These are phyloP conservation scores for Hydrolagus colliei DNA, from an alignment of 2,797 vertebrate species.

Conservation along the genomic window DNA sequence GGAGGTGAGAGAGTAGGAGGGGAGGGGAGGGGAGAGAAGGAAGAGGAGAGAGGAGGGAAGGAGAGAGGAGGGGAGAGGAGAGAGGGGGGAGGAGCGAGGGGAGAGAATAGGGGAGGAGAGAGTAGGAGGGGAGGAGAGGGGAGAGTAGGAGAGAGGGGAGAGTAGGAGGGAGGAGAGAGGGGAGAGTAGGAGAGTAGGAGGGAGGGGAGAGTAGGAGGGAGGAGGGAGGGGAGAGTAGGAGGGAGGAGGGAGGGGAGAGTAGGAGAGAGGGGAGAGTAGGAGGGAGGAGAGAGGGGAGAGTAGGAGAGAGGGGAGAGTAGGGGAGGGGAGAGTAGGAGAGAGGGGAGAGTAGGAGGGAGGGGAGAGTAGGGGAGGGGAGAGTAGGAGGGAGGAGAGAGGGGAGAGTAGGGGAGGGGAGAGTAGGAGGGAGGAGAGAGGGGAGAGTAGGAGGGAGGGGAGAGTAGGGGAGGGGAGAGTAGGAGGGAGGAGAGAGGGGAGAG, in stretches of 20 bases:
- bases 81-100: not conserved
- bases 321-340: not conserved
- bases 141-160: not conserved
- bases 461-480: not conserved
- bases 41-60: too few species aligned
- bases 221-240: not conserved
- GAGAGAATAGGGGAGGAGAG: not conserved
- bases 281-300: not conserved
- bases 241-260: too few species aligned
- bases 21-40: too few species aligned
- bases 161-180: not conserved
- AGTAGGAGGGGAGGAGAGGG: not conserved
- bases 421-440: too few species aligned
- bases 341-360: not conserved
- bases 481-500: not conserved
- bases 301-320: accelerated
- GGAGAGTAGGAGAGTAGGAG: not conserved
- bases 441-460: too few species aligned
- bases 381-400: not conserved
- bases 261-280: too few species aligned
- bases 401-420: not conserved
- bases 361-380: not conserved
- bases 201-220: not conserved
- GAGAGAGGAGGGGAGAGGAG: too few species aligned
- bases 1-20: too few species aligned